Evolutionary conservation across 2,888 invertebrate genomes (phyloP).

Genomic region (Dyspetes luteomarginatus): DNA sequence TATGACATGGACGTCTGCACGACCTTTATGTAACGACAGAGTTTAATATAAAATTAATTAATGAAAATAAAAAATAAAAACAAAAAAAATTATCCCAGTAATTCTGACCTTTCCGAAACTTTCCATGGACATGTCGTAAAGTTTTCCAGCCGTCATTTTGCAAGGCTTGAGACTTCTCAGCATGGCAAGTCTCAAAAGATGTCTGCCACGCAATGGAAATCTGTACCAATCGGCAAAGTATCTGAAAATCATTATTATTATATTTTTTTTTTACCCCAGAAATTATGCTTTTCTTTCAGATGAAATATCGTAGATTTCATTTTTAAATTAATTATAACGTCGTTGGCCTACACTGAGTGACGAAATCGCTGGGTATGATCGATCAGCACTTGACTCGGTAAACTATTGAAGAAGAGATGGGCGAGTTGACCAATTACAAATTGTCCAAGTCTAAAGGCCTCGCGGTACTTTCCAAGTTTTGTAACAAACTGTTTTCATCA

Average conservation of each 20-base stretch:
- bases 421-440: conserved; percentile 55
- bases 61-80: neutral
- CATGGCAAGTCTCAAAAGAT: conserved; percentile 58
- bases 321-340: neutral
- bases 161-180: conserved; percentile 59
- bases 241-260: conserved; percentile 27
- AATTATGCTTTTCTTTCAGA: neutral
- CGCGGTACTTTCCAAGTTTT: conserved; percentile 48
- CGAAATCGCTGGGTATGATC: conserved; percentile 55
- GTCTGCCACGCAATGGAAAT: conserved; percentile 39
- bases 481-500: conserved; percentile 45
- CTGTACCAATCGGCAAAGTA: conserved; percentile 64
- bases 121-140: conserved; percentile 61
- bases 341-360: conserved; percentile 51
- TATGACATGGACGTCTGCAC: conserved; percentile 65
- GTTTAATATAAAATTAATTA: neutral
- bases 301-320: neutral
- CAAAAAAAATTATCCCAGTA: neutral
- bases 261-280: conserved; percentile 13
- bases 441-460: conserved; percentile 50
- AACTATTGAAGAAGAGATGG: conserved; percentile 66
- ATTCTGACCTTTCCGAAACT: conserved; percentile 57
- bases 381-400: conserved; percentile 62
- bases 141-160: conserved; percentile 59
- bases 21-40: conserved; percentile 36